Percentiles rank a stretch among this genome's conserved stretches.
These are phyloP conservation scores for Anableps anableps DNA, from an alignment of 2,797 vertebrate species.

Conservation along the genomic window DNA sequence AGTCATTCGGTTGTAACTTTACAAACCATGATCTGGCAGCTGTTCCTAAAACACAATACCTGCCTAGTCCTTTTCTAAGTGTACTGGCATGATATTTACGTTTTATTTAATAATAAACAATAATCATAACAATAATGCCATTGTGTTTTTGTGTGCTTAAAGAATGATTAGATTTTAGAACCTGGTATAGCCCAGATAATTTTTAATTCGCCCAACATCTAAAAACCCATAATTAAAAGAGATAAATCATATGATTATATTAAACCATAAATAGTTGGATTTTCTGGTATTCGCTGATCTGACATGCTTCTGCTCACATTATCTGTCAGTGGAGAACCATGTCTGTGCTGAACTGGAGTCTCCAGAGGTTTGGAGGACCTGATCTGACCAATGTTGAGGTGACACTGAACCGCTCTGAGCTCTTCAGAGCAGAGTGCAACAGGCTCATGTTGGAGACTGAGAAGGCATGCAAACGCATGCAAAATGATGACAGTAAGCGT, in stretches of 20 bases:
- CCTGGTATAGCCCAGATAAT: background rate
- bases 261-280: background rate
- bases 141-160: background rate
- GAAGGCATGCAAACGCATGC: slow-evolving; percentile 81
- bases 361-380: slow-evolving; percentile 71
- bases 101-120: background rate
- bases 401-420: slow-evolving; percentile 82
- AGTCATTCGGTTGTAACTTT: background rate
- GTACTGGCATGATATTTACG: background rate
- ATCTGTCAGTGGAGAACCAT: slow-evolving; percentile 62
- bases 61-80: background rate
- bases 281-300: background rate
- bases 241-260: background rate
- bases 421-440: slow-evolving; percentile 80
- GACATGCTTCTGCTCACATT: background rate
- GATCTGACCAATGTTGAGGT: slow-evolving; percentile 75
- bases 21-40: background rate
- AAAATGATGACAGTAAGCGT: slow-evolving; percentile 84
- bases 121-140: background rate
- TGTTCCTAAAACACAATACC: background rate
- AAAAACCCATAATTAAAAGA: background rate
- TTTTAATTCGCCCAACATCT: background rate
- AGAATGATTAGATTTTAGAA: background rate
- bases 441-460: slow-evolving; percentile 86
- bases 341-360: slow-evolving; percentile 75